These are phyloP conservation scores for Toxotes lorentzi DNA, from an alignment of 2,797 vertebrate genomes.

Conservation along the genomic window DNA sequence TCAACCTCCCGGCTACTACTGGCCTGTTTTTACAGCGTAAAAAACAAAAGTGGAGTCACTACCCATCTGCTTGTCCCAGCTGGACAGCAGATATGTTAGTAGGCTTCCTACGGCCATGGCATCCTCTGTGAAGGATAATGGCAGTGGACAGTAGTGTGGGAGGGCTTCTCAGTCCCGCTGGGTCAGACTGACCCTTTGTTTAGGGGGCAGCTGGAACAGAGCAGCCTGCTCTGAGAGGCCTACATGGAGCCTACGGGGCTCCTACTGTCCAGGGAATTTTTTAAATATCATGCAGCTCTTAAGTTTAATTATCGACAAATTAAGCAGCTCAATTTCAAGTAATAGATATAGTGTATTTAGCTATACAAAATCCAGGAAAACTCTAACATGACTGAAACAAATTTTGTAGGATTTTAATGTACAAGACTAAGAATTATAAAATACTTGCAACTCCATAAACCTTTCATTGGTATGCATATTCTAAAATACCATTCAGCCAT, in stretches of 20 bases:
- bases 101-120: slow-evolving; percentile 27
- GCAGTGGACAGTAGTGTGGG: slow-evolving; percentile 47
- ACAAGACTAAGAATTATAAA: neutral
- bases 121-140: slow-evolving; percentile 41
- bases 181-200: slow-evolving; percentile 56
- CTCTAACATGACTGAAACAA: neutral
- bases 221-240: slow-evolving; percentile 22
- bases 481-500: neutral
- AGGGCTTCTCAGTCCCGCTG: slow-evolving; percentile 16
- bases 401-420: neutral
- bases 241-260: slow-evolving; percentile 11
- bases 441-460: neutral
- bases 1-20: slow-evolving; percentile 25
- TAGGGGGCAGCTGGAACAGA: slow-evolving; percentile 47
- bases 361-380: neutral
- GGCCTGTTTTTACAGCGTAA: slow-evolving; percentile 23
- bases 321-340: neutral
- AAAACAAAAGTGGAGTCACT: slow-evolving; percentile 23
- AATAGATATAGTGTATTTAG: neutral
- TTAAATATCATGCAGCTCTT: slow-evolving; percentile 22
- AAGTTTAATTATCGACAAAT: neutral
- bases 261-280: slow-evolving; percentile 36
- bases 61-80: slow-evolving; percentile 64
- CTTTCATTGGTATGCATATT: neutral
- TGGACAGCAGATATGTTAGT: slow-evolving; percentile 46